phyloP scores from a whole-genome alignment of 2,888 invertebrate genomes.

The Deilephila porcellus region DNA sequence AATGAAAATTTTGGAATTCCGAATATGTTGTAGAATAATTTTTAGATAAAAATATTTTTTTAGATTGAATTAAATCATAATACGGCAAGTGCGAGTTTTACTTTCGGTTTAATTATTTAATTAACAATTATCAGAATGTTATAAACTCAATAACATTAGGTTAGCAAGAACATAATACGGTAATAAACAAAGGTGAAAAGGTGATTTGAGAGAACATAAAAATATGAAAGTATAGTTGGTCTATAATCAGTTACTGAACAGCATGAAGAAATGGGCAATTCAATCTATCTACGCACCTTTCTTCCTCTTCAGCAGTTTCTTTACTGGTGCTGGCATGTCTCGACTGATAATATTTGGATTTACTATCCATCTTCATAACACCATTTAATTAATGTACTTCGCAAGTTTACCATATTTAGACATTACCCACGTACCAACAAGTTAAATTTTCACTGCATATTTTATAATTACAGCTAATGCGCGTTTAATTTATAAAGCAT shows the following conservation, averaged over 20 bases:
- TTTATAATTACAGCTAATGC: too few species aligned
- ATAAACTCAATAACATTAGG: neutral
- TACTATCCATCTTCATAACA: conserved; percentile 69
- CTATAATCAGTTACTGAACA: neutral
- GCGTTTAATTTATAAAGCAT: neutral
- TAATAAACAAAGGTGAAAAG: too few species aligned
- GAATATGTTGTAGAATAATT: too few species aligned
- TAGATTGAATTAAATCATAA: too few species aligned
- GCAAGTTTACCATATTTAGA: conserved; percentile 42
- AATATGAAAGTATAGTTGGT: too few species aligned
- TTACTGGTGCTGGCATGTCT: conserved; percentile 64
- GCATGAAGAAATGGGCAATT: neutral
- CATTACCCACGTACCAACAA: conserved; percentile 28
- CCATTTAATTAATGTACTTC: conserved; percentile 38
- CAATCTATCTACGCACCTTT: conserved; percentile 49
- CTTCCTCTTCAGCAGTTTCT: conserved; percentile 69
- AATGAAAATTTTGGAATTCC: too few species aligned
- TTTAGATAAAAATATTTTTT: too few species aligned
- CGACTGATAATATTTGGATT: conserved; percentile 50
- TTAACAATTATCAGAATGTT: neutral
- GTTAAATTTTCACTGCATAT: neutral
- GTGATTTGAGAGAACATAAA: too few species aligned
- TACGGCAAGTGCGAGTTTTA: too few species aligned
- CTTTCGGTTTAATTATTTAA: neutral
- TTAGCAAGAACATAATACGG: too few species aligned